Conservation (phyloP, 2,797 vertebrate species). For the Onychomys arenicola region DNA sequence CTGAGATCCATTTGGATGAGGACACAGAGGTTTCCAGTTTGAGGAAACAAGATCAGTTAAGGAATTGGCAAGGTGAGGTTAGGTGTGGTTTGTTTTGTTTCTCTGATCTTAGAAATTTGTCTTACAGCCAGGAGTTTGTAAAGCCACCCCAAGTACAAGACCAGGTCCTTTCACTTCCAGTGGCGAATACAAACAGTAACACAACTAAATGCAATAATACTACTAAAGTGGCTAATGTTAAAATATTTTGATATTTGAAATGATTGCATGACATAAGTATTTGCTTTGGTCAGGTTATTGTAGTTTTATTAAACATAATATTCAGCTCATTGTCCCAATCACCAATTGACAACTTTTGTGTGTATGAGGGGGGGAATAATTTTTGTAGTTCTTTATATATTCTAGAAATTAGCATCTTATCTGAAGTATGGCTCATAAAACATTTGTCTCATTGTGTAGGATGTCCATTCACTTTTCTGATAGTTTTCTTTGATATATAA, state of each 20-base stretch:
- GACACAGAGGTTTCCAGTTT: too few species aligned
- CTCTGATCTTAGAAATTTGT: too few species aligned
- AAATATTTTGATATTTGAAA: neutral
- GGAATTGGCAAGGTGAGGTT: too few species aligned
- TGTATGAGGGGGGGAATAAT: too few species aligned
- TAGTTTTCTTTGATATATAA: neutral
- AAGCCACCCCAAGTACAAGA: neutral
- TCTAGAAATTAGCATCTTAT: neutral
- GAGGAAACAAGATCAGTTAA: too few species aligned
- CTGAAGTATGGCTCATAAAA: neutral
- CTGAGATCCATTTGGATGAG: too few species aligned
- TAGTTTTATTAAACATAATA: neutral
- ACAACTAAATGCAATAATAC: neutral
- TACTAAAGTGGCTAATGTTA: neutral
- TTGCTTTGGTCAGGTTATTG: neutral
- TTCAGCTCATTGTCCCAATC: neutral
- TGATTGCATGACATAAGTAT: neutral
- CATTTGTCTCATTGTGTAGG: neutral
- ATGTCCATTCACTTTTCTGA: neutral
- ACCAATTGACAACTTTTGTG: neutral
- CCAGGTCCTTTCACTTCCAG: neutral
- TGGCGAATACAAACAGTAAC: neutral
- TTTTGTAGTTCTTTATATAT: neutral
- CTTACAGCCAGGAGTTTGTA: neutral
- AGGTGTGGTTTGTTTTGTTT: too few species aligned